Conservation (phyloP, 2,797 vertebrate species). For the Phrynocephalus guinanensis region DNA sequence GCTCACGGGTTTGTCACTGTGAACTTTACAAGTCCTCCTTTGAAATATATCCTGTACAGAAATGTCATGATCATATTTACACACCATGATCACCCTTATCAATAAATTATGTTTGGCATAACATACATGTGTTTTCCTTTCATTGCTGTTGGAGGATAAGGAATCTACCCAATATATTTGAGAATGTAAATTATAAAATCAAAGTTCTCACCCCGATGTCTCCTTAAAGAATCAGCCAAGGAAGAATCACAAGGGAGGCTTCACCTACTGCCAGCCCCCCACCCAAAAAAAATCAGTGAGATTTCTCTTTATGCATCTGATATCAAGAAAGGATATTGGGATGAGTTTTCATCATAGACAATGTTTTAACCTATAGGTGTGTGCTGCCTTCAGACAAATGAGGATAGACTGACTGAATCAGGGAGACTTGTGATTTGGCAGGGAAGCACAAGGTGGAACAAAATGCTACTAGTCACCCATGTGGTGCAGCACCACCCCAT, state of each 20-base stretch:
- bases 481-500: too few relatives aligned
- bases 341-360: too few relatives aligned
- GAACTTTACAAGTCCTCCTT: not conserved
- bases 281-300: not conserved
- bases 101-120: not conserved
- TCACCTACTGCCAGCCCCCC: not conserved
- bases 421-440: too few relatives aligned
- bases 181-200: not conserved
- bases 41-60: not conserved
- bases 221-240: not conserved
- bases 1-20: not conserved
- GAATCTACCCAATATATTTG: not conserved
- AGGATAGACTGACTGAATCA: too few relatives aligned
- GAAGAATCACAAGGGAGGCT: not conserved
- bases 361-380: too few relatives aligned
- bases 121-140: not conserved
- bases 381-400: too few relatives aligned
- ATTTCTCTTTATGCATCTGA: not conserved
- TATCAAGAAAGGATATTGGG: not conserved
- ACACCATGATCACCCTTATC: not conserved
- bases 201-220: not conserved
- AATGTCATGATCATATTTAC: constrained; percentile 4
- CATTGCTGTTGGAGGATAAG: not conserved
- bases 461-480: too few relatives aligned
- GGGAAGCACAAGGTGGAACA: too few relatives aligned